Base-by-base conservation (phyloP, 2,888 invertebrate genomes). In the Antheraea assamensis region DNA sequence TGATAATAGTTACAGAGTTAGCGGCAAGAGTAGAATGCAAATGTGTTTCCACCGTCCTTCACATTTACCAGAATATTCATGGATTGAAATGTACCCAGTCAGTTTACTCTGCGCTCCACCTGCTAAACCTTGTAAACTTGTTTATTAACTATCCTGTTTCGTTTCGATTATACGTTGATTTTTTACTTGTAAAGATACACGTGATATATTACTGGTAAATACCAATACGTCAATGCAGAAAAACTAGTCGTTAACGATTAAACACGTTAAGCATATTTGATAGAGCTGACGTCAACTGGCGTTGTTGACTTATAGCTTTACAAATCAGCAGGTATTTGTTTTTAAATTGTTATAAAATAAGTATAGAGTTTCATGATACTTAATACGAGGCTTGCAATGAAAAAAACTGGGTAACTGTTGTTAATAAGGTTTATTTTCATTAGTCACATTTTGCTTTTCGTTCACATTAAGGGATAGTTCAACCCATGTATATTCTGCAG, bases 51-150 rank as follows among this genome's bases (percentile, higher is more conserved):
- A 30, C 52, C 30, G 71, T 58, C 72, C 64, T 72, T 74, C 71
- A 72, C 72, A 74, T 74, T 73, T 71, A 27, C 17, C 47, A 66
- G 74, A 74, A 71, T 71, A 74, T 74, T 74, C 74, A 72, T 71
- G 71, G 24, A 68, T 68, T 74, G 71, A 74, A 74, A 71, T 73
- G 31, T 10, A 31, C 61, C 52, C 68, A 24, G 74, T 47, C 61
- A 64, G 35, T 64, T 42, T 24, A 31, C 55, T 66, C 49, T 24
- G 64, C 61, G 72, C 24, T 61, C 47, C 72, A 74, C 71, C 55
- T 52, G 55, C 42, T 66, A n/a, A 66, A 35, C 35, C 21, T 71
- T 58, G 64, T 35, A 71, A 66, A 30, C 70, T 71, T 35, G 72
- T 74, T 70, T 27, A 30, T 58, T 55, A 71, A 52, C 58, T 72